Base-by-base conservation (phyloP, 2,797 vertebrate species). In the Pelodytes ibericus region DNA sequence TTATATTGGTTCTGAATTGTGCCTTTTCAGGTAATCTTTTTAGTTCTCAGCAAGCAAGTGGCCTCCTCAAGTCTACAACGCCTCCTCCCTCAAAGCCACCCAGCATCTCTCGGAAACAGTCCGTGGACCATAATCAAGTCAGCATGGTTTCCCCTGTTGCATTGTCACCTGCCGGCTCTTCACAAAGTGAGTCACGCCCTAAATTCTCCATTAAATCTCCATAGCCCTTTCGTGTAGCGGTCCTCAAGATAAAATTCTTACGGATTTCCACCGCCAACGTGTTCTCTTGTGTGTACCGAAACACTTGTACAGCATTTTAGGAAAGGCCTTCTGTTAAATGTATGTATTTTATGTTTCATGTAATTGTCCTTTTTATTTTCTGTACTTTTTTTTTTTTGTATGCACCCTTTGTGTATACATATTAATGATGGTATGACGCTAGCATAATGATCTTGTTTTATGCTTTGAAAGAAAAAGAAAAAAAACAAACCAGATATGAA, bases 61-160 rank as follows among this genome's bases (percentile, higher is more conserved):
- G 95, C 84, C 95, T 96, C 84, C 93, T 98, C 81, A 98, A 98
- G 90, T 98, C 97, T 86, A 95, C 96, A 83, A 98, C 97, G 71
- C 95, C 96, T 77, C 96, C 96, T 81, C 94, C 93, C 83, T 89
- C 91, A 81, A 98, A 99, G 90, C 92, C 93, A 82, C 92, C 94
- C 81, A 90, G 92, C 85, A 90, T 98, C 83, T 95, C 93, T 82
- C 94, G 97, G 87, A 99, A 99, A 82, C 95, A 97, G 83, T 99
- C 97, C 20, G 83, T 96, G 90, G 98, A 99, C 87, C 90, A 95
- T 84, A 93, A 85, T 81, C 96, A 96, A 91, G 89, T 94, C 84
- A 92, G 93, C 88, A 90, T 99, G 90, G 92, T 99, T 86, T 98
- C 98, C 44, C 94, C 98, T 9, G 87, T 95, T 62, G 92, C 95